phyloP scores from a whole-genome alignment of 2,113 vertebrate species.

The Tor tambroides region DNA sequence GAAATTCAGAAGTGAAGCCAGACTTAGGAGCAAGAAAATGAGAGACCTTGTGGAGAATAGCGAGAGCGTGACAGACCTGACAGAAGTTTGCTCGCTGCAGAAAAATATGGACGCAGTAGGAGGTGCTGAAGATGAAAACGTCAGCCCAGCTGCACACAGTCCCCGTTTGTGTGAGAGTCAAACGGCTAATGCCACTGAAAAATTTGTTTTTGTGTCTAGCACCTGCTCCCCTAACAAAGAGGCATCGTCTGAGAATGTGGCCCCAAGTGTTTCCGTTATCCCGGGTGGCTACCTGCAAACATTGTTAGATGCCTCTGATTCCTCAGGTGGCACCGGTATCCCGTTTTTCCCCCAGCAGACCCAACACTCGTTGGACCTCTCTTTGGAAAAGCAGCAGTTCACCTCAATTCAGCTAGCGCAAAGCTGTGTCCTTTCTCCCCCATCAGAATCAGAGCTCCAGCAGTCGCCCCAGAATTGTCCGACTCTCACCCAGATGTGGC shows the following conservation, averaged over 20 bases:
- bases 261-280: conserved; percentile 89
- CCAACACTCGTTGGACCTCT: conserved; percentile 80
- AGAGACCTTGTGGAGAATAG: conserved; percentile 78
- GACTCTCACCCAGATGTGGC: conserved; percentile 85
- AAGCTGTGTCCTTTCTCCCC: conserved; percentile 91
- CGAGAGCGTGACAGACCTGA: conserved; percentile 71
- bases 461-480: conserved; percentile 90
- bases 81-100: conserved; percentile 74
- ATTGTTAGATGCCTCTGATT: conserved; percentile 94
- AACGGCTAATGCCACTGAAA: conserved; percentile 82
- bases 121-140: conserved; percentile 79
- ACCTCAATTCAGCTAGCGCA: conserved; percentile 86
- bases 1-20: conserved; percentile 99
- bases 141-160: conserved; percentile 80
- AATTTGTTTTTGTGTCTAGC: conserved; percentile 88
- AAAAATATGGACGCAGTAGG: conserved; percentile 80
- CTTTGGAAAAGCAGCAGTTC: conserved; percentile 89
- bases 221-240: conserved; percentile 91
- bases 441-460: conserved; percentile 92
- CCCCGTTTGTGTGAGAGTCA: conserved; percentile 84
- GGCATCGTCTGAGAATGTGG: conserved; percentile 84
- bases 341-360: conserved; percentile 89
- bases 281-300: conserved; percentile 98
- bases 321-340: conserved; percentile 84
- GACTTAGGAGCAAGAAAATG: conserved; percentile 93